Conservation (phyloP, 2,888 invertebrate species). For the Marasmarcha lunaedactyla region DNA sequence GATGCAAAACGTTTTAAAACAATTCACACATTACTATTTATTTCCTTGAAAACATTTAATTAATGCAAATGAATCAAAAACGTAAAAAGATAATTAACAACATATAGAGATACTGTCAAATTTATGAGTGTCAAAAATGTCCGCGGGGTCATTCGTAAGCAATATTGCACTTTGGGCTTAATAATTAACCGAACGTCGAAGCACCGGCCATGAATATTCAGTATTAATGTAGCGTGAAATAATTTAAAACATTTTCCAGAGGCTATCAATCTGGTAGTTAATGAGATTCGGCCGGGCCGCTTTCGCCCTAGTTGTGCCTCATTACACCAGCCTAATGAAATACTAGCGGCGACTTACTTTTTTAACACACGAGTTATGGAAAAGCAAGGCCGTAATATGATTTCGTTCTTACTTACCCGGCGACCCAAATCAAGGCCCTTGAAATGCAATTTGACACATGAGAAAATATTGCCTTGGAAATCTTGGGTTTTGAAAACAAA, state of each 20-base stretch:
- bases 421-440: background rate
- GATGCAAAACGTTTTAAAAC: no score
- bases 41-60: no score
- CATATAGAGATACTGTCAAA: no score
- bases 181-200: constrained; percentile 25
- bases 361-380: background rate
- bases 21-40: no score
- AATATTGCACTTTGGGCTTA: background rate
- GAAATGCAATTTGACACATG: no score
- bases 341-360: constrained; percentile 17
- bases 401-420: background rate
- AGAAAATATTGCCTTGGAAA: no score
- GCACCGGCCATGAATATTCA: constrained; percentile 38
- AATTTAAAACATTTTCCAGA: constrained; percentile 56
- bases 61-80: no score
- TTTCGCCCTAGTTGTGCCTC: constrained; percentile 47
- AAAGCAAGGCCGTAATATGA: background rate
- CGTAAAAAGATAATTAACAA: no score
- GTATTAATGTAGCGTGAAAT: constrained; percentile 59
- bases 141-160: no score
- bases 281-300: constrained; percentile 55
- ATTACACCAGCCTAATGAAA: constrained; percentile 51
- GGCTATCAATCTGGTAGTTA: constrained; percentile 58
- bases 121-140: no score
- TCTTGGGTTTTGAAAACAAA: no score